Base-by-base conservation (phyloP, 2,888 invertebrate genomes). In the Ophion ellenae region DNA sequence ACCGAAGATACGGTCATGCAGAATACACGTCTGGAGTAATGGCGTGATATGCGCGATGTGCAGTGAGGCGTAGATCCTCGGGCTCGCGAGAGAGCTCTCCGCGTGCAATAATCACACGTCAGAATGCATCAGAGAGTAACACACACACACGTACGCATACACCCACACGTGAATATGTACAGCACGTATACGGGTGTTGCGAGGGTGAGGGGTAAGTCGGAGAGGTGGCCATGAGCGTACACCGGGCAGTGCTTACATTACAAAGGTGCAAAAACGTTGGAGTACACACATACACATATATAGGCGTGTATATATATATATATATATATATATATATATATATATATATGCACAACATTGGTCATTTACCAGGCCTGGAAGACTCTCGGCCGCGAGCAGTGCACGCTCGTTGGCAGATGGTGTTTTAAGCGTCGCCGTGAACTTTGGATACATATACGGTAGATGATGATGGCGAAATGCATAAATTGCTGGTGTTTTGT, bases 51-150 rank as follows among this genome's bases (percentile, higher is more conserved):
- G 92, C 91, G 91, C 86, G 90, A 89, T 90, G 90, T 90, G 93
- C 93, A 93, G 93, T 93, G 90, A 93, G 87, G 92, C 93, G 90
- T 92, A 93, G 92, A 93, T 93, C 93, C 93, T 92, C 89, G 71
- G 74, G 77, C 66, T 75, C 90, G 91, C 92, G 93, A 78, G 85
- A 79, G 79, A 63, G 78, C 85, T 86, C 92, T 93, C 92, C 92
- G 85, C 86, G 91, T 92, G 91, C 90, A 89, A 92, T 93, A 93
- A 93, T 93, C 93, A 93, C 92, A 92, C 91, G 92, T 93, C 93
- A 92, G 93, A 93, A 93, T 90, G 92, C 92, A 92, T 90, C 92
- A 86, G 83, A 86, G 84, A 82, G 86, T 78, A 86, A 88, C 66
- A 78, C 77, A 66, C 64, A 84, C 80, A 81, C 86, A 83, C 79